phyloP scores from a whole-genome alignment of 2,113 vertebrate genomes.

The Terrapene triunguis region DNA sequence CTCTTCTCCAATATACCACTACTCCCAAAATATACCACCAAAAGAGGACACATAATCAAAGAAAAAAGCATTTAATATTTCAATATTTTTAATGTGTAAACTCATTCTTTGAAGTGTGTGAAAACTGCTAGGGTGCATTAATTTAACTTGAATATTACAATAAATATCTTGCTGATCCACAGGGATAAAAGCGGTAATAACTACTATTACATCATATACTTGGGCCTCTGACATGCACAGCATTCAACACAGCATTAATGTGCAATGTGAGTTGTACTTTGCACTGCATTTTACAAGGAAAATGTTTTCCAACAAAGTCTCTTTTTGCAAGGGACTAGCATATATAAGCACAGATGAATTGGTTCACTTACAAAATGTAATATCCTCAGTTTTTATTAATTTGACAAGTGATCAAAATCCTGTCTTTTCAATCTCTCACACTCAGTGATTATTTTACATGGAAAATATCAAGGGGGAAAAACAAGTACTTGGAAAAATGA shows the following conservation, averaged over 20 bases:
- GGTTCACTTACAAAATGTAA: background rate
- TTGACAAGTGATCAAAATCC: constrained; percentile 22
- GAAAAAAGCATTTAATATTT: background rate
- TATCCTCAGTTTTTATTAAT: no score
- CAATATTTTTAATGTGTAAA: rapidly evolving
- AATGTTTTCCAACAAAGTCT: constrained; percentile 31
- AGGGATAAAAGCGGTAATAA: rapidly evolving
- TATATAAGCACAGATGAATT: constrained; percentile 37
- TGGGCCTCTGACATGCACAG: background rate
- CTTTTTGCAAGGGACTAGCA: constrained; percentile 15
- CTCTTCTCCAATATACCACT: rapidly evolving
- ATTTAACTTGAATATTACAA: background rate
- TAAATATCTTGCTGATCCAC: background rate
- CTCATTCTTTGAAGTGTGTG: rapidly evolving
- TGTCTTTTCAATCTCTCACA: background rate
- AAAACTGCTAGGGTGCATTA: background rate
- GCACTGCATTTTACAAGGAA: background rate
- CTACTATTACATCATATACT: rapidly evolving
- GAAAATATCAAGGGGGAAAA: background rate
- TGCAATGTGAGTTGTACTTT: background rate
- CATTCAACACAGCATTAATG: rapidly evolving
- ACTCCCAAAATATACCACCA: background rate
- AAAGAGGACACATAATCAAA: rapidly evolving
- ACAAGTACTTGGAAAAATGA: background rate
- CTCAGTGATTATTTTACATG: background rate